Evolutionary conservation across 2,797 vertebrate species (phyloP).

Genomic region (Siniperca scherzeri): DNA sequence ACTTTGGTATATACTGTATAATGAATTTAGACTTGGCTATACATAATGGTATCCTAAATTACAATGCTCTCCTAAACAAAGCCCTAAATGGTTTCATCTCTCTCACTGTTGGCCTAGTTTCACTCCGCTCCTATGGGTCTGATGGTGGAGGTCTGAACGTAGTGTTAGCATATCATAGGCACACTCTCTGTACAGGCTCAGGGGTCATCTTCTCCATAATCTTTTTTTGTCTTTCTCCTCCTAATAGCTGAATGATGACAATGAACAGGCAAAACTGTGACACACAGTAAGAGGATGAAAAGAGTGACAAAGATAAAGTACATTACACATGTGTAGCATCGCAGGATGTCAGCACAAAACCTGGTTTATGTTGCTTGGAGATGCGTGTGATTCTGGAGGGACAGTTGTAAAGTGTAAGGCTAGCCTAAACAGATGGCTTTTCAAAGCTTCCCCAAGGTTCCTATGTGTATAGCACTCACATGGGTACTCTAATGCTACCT

Average conservation of each 20-base stretch:
- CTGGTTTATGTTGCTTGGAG: slow-evolving; percentile 66
- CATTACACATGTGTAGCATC: slow-evolving; percentile 38
- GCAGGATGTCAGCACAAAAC: slow-evolving; percentile 55
- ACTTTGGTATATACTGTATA: not conserved
- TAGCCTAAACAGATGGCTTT: slow-evolving; percentile 73
- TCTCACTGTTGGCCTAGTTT: slow-evolving; percentile 58
- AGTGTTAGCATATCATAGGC: slow-evolving; percentile 62
- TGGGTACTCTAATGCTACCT: slow-evolving; percentile 39
- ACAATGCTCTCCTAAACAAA: slow-evolving; percentile 3
- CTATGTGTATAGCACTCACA: slow-evolving; percentile 36
- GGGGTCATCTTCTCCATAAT: slow-evolving; percentile 19
- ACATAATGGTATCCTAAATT: slow-evolving; percentile 15
- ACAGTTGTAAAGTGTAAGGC: slow-evolving; percentile 58
- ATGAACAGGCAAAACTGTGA: slow-evolving; percentile 64
- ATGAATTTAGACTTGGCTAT: not conserved
- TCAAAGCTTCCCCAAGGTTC: slow-evolving; percentile 50
- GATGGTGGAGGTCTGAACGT: slow-evolving; percentile 26
- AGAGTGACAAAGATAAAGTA: slow-evolving; percentile 44
- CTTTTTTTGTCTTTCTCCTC: not conserved
- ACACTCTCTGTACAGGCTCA: slow-evolving; percentile 46
- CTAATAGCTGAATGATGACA: slow-evolving; percentile 55
- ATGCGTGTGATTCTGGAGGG: slow-evolving; percentile 57
- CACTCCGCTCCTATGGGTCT: slow-evolving; percentile 47
- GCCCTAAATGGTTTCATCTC: slow-evolving; percentile 15
- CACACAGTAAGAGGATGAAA: slow-evolving; percentile 30